Percentiles rank a stretch among this genome's conserved stretches.
These are phyloP conservation scores for Orchesella flavescens DNA, from an alignment of 2,888 invertebrate species.

Conservation along the genomic window DNA sequence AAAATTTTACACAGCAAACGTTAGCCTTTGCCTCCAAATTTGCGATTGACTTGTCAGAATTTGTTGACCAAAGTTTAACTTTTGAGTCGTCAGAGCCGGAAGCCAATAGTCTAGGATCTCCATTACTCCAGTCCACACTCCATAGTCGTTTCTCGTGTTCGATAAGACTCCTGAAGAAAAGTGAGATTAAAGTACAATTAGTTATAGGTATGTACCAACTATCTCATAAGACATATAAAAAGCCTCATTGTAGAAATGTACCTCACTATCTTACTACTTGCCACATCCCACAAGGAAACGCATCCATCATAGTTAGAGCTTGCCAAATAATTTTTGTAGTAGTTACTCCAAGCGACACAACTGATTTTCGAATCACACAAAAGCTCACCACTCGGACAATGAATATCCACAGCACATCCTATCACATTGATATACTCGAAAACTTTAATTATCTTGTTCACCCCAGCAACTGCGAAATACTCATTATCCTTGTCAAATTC, in stretches of 20 bases:
- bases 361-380: slow-evolving; percentile 93
- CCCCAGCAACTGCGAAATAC: slow-evolving; percentile 95
- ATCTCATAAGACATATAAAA: too few relatives aligned
- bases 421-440: slow-evolving; percentile 92
- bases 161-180: slow-evolving; percentile 79
- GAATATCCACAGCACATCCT: slow-evolving; percentile 89
- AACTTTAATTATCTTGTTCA: slow-evolving; percentile 94
- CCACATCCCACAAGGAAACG: too few relatives aligned
- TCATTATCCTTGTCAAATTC: slow-evolving; percentile 97
- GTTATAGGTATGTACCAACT: too few relatives aligned
- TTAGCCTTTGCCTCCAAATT: slow-evolving; percentile 95
- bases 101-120: too few relatives aligned
- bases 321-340: slow-evolving; percentile 89
- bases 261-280: slow-evolving; percentile 81
- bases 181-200: too few relatives aligned
- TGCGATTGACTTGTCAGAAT: slow-evolving; percentile 88
- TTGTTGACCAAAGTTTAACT: slow-evolving; percentile 93
- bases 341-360: slow-evolving; percentile 94
- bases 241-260: too few relatives aligned
- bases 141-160: slow-evolving; percentile 97
- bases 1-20: too few relatives aligned
- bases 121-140: slow-evolving; percentile 97
- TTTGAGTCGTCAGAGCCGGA: slow-evolving; percentile 94
- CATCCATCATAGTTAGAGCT: slow-evolving; percentile 96
- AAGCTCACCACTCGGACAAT: slow-evolving; percentile 94